Percentiles rank a stretch among this genome's conserved stretches.
These are phyloP conservation scores for Apocrypta bakeri DNA, from an alignment of 1,140 invertebrate species.

Conservation along the genomic window DNA sequence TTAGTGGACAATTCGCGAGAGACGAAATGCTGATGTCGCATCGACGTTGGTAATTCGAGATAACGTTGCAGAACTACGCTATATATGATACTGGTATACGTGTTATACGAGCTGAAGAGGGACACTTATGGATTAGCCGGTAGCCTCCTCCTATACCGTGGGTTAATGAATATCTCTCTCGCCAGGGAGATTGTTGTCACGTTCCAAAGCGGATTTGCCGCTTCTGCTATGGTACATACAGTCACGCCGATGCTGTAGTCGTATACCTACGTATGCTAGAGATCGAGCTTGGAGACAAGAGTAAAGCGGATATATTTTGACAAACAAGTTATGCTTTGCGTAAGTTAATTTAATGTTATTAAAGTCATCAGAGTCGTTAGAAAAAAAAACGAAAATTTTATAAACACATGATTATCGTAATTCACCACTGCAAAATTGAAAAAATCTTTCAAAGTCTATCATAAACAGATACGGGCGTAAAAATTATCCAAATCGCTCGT, in stretches of 20 bases:
- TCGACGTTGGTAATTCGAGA: constrained; percentile 58
- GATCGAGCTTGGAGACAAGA: too few relatives aligned
- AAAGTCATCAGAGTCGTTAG: too few relatives aligned
- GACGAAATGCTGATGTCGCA: constrained; percentile 9
- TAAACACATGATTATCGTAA: too few relatives aligned
- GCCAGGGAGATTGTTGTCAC: constrained; percentile 35
- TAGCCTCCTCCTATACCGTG: constrained; percentile 8
- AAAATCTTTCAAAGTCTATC: too few relatives aligned
- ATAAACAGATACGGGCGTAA: too few relatives aligned
- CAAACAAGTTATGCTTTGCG: too few relatives aligned
- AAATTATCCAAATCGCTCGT: constrained; percentile 2
- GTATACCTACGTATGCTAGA: neutral
- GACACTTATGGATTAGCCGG: constrained; percentile 23
- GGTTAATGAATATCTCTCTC: constrained; percentile 51
- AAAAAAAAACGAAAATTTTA: too few relatives aligned
- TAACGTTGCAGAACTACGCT: constrained; percentile 39
- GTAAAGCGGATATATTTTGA: neutral
- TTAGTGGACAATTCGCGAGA: constrained; percentile 47
- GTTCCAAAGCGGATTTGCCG: constrained; percentile 44
- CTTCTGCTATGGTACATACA: neutral
- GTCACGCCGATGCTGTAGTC: neutral
- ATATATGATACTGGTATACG: neutral
- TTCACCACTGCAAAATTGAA: too few relatives aligned
- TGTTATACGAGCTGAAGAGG: neutral
- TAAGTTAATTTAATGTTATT: too few relatives aligned